Evolutionary conservation across 2,797 vertebrate genomes (phyloP).

Genomic region (Loriculus beryllinus): DNA sequence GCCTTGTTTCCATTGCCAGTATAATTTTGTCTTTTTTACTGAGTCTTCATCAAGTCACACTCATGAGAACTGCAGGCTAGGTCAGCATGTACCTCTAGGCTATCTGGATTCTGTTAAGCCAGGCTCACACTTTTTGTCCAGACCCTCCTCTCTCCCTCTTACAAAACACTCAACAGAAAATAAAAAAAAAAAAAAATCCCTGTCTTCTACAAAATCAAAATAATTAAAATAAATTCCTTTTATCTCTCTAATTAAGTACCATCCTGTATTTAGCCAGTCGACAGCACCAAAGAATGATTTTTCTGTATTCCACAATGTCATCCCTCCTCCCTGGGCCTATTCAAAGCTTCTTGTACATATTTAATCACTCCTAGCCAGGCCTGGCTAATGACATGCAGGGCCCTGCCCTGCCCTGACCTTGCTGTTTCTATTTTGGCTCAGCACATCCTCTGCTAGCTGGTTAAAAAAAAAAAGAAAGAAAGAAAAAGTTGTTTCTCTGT

Average conservation of each 20-base stretch:
- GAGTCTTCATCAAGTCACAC: background rate
- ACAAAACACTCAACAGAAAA: slow-evolving; percentile 8
- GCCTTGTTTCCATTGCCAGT: background rate
- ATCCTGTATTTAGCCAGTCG: slow-evolving; percentile 54
- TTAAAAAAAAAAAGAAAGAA: slow-evolving; percentile 60
- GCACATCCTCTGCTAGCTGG: slow-evolving; percentile 72
- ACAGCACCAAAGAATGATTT: slow-evolving; percentile 72
- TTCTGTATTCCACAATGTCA: slow-evolving; percentile 68
- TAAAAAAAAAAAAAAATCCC: background rate
- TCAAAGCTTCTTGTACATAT: slow-evolving; percentile 72
- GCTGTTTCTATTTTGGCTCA: slow-evolving; percentile 78
- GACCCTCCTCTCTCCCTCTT: background rate
- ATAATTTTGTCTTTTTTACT: slow-evolving; percentile 7
- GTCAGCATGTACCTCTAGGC: background rate
- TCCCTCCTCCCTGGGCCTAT: slow-evolving; percentile 66
- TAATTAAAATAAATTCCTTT: slow-evolving; percentile 71
- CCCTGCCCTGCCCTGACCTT: slow-evolving; percentile 77
- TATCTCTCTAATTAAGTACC: slow-evolving; percentile 67
- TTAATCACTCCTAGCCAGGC: slow-evolving; percentile 72
- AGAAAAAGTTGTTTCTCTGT: slow-evolving; percentile 65
- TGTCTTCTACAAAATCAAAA: slow-evolving; percentile 62
- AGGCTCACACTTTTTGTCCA: background rate
- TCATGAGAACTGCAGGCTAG: background rate
- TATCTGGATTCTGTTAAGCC: slow-evolving; percentile 13
- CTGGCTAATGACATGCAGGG: slow-evolving; percentile 77